Evolutionary conservation across 2,113 vertebrate genomes (phyloP).

Genomic region (Stomatorhinus ivindoensis): DNA sequence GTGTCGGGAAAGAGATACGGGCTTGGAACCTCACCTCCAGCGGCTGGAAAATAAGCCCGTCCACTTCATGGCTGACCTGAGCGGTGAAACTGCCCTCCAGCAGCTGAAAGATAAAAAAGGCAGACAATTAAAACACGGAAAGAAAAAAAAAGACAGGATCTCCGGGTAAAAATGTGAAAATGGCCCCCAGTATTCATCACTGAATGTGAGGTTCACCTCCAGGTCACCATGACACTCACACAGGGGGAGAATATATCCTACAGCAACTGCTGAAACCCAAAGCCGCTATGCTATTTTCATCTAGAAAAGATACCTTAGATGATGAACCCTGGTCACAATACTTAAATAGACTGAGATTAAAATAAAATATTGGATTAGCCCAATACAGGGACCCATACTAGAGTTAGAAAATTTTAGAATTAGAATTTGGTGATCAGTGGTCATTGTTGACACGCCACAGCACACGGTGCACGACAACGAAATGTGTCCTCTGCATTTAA

Average conservation of each 20-base stretch:
- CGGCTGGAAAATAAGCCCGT: slow-evolving; percentile 96
- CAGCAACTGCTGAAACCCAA: background rate
- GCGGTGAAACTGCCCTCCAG: slow-evolving; percentile 94
- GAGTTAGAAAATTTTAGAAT: too few relatives aligned
- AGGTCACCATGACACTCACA: background rate
- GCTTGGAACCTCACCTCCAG: slow-evolving; percentile 71
- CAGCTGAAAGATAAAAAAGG: slow-evolving; percentile 61
- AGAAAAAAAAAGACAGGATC: background rate
- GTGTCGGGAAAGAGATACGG: background rate
- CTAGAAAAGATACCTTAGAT: background rate
- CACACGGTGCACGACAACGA: too few relatives aligned
- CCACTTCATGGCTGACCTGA: slow-evolving; percentile 96
- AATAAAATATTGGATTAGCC: background rate
- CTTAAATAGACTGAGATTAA: background rate
- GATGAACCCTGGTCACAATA: background rate
- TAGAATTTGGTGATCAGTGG: too few relatives aligned
- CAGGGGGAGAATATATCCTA: background rate
- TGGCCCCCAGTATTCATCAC: background rate
- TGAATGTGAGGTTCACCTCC: background rate
- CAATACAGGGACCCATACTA: background rate
- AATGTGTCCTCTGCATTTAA: too few relatives aligned
- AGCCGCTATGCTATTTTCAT: background rate
- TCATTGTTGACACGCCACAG: too few relatives aligned
- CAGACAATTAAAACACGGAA: background rate
- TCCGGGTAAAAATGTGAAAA: background rate